Conservation (phyloP, 2,888 invertebrate species). For the Phorcus lineatus region DNA sequence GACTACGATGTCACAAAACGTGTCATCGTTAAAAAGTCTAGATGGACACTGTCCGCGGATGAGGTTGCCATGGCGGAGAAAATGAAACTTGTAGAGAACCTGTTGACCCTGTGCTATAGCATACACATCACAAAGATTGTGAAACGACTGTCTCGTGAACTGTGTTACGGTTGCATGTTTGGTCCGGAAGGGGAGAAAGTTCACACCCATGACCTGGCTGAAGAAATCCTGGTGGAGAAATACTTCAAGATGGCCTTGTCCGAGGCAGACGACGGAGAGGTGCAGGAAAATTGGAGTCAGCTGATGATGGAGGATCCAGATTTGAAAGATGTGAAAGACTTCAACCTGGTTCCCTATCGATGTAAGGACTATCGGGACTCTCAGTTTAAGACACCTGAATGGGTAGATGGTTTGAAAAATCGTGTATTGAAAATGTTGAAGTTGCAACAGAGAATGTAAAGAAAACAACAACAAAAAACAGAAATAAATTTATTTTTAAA, state of each 20-base stretch:
- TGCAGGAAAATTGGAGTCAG: background rate
- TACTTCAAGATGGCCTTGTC: slow-evolving; percentile 8
- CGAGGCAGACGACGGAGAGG: background rate
- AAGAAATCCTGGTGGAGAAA: background rate
- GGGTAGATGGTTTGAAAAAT: background rate
- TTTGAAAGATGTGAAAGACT: background rate
- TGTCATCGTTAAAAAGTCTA: slow-evolving; percentile 2
- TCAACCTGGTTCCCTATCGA: background rate
- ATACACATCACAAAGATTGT: background rate
- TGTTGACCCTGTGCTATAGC: background rate
- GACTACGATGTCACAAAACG: background rate
- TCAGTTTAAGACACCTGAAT: background rate
- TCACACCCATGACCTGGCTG: background rate
- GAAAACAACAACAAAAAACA: background rate
- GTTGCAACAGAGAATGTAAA: background rate
- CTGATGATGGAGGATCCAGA: background rate
- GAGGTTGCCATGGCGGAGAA: background rate
- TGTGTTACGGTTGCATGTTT: slow-evolving; percentile 5
- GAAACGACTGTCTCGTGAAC: background rate
- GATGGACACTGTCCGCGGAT: background rate
- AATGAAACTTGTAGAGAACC: slow-evolving; percentile 1
- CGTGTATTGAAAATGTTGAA: slow-evolving; percentile 12
- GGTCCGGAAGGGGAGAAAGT: background rate
- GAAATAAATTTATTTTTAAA: too few species aligned
- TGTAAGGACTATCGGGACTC: slow-evolving; percentile 3